Evolutionary conservation across 2,113 vertebrate species (phyloP), one percentile per base, ranked within the genome.

Genomic region (Thunnus thynnus): DNA sequence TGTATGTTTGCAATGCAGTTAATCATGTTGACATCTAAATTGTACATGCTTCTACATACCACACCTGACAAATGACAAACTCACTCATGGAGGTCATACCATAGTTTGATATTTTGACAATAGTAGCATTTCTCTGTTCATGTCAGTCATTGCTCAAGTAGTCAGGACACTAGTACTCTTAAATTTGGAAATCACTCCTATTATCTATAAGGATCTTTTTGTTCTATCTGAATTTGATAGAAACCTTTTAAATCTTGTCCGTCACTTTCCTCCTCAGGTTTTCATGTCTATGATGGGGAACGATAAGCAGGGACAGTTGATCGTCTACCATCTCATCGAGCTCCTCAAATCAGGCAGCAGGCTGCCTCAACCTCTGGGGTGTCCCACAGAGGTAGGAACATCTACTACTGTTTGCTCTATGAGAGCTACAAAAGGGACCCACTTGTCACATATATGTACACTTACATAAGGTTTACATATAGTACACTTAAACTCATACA

Each of bases 231-330:
- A 50, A 50, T 56, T 7, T 16, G 27, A 60, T 18, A 1, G 1
- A 20, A 22, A 6, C 13, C 14, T 25, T 51, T 52, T 13, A 17
- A 48, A 60, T 46, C 27, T 78, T 84, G 16, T 89, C 18, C 94
- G 7, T 50, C 13, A 1, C 92, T 84, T 17, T 66, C 20, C 14
- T 54, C n/a, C 30, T 67, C 94, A 99, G 98, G 96, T 99, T 83
- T 99, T 99, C 82, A 98, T 99, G 98, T 96, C 96, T 47, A 97
- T 97, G 97, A 99, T 99, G 95, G 98, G 98, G 41, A 97, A 96
- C 54, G 98, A 99, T 86, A 99, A 99, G 89, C 97, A 99, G 93
- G 98, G 98, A 13, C 98, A 99, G 91, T 95, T 99, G 96, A 99
- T 99, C 71, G 97, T 99, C 20, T 99, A 98, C 91, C 97, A 99